These are phyloP conservation scores for Drosophila ustulata DNA, from an alignment of 2,888 invertebrate species.

Conservation along the genomic window DNA sequence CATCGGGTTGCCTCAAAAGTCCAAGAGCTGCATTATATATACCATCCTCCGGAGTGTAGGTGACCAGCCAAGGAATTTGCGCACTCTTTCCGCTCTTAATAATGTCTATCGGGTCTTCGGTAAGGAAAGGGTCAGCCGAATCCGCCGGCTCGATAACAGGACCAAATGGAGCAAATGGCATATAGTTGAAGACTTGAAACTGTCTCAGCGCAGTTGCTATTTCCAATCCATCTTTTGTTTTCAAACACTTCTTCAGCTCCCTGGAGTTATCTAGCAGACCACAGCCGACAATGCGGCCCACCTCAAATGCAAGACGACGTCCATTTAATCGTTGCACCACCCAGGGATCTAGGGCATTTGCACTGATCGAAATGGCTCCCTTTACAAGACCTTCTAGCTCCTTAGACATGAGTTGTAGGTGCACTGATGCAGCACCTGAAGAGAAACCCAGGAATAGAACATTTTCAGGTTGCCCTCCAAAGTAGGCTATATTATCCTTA, in stretches of 20 bases:
- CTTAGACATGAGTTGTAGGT: conserved; percentile 90
- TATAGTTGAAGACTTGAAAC: conserved; percentile 86
- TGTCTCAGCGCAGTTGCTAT: conserved; percentile 27
- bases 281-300: conserved; percentile 88
- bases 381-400: conserved; percentile 56
- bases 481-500: conserved; percentile 83
- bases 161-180: conserved; percentile 90
- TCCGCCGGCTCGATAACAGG: conserved; percentile 88
- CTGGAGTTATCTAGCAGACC: conserved; percentile 85
- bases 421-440: conserved; percentile 91
- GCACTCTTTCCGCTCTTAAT: conserved; percentile 87
- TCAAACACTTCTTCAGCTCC: conserved; percentile 85
- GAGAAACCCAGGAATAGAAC: conserved; percentile 90
- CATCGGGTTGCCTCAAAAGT: conserved; percentile 19
- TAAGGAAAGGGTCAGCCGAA: conserved; percentile 87
- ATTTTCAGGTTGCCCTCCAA: conserved; percentile 86
- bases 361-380: conserved; percentile 87
- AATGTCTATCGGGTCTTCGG: conserved; percentile 88
- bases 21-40: conserved; percentile 32
- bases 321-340: conserved; percentile 85
- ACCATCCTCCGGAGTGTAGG: conserved; percentile 83
- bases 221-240: conserved; percentile 22
- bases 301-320: conserved; percentile 87
- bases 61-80: conserved; percentile 89
- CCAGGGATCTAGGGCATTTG: conserved; percentile 88